Conservation (phyloP, 2,113 vertebrate genomes). For the Melozone crissalis region DNA sequence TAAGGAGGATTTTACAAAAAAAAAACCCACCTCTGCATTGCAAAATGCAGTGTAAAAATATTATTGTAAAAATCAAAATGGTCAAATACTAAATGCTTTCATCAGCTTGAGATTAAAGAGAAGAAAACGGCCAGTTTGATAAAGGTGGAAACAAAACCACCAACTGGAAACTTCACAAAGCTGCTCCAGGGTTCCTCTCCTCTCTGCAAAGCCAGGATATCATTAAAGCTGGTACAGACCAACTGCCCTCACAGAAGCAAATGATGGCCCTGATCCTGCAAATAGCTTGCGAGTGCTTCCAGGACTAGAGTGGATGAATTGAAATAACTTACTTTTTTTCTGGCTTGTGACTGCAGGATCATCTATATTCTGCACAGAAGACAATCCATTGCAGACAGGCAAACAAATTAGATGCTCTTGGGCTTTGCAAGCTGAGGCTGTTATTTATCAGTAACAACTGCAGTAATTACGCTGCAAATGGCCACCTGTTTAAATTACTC, state of each 20-base stretch:
- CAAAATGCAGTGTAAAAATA: background rate
- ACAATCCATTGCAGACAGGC: background rate
- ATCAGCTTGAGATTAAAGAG: background rate
- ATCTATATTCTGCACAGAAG: conserved; percentile 8
- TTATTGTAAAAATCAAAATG: background rate
- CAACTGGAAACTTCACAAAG: background rate
- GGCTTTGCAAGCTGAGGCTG: background rate
- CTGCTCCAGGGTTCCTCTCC: background rate
- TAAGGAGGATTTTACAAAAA: background rate
- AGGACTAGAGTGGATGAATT: background rate
- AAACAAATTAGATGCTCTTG: conserved; percentile 15
- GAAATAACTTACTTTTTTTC: background rate
- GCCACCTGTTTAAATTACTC: background rate
- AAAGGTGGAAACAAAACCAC: background rate
- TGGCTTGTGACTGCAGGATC: background rate
- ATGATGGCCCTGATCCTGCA: background rate
- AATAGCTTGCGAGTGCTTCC: background rate
- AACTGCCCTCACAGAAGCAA: background rate
- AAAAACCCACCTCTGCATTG: background rate
- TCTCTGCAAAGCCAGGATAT: background rate
- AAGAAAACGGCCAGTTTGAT: background rate
- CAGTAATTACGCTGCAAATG: background rate
- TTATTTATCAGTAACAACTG: conserved; percentile 23
- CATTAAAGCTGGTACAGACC: background rate
- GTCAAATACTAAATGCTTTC: background rate